Evolutionary conservation across 2,113 vertebrate species (phyloP), one percentile per base, ranked within the genome.

Genomic region (Oncorhynchus masou): DNA sequence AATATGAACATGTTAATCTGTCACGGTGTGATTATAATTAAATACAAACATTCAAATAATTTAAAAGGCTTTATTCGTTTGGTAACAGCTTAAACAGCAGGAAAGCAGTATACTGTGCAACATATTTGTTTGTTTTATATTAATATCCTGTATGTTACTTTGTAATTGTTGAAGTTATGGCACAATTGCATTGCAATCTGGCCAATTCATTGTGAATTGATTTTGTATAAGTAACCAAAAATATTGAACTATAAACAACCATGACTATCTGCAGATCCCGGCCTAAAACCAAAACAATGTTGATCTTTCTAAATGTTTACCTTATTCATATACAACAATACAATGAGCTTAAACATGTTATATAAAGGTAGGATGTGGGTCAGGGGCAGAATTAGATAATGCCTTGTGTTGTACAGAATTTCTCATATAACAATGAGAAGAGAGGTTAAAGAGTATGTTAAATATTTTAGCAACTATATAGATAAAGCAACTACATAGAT

Each of bases 1-100:
- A 45, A 11, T 45, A 12, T 57, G 19, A 22, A 25, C 62, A 64
- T 11, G 9, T 25, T 11, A 5, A 64, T 64, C 62, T 64, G 62
- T 19, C 9, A 22, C 8, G 25, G 62, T 64, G 2, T n/a, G 11
- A 64, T 64, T 45, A 45, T 45, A n/a, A 65, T 81, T 59, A 4
- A 73, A 54, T 79, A 73, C 29, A 73, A 48, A 27, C 8, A 1
- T 57, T 59, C 2, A 74, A 1, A 11, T 74, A 39, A 20, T 39
- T 59, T 39, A 64, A 77, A 77, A 25, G 4, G 5, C 1, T 81
- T 87, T 78, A 71, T 74, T 87, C 69, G 9, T 68, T 74, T 25
- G 20, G 71, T 66, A 76, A 51, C 20, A 57, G 29, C 49, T 81
- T 79, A 29, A 77, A 71, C 24, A 11, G 6, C 7, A 70, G 73